phyloP scores from a whole-genome alignment of 2,113 vertebrate species.

The Prunella himalayana region DNA sequence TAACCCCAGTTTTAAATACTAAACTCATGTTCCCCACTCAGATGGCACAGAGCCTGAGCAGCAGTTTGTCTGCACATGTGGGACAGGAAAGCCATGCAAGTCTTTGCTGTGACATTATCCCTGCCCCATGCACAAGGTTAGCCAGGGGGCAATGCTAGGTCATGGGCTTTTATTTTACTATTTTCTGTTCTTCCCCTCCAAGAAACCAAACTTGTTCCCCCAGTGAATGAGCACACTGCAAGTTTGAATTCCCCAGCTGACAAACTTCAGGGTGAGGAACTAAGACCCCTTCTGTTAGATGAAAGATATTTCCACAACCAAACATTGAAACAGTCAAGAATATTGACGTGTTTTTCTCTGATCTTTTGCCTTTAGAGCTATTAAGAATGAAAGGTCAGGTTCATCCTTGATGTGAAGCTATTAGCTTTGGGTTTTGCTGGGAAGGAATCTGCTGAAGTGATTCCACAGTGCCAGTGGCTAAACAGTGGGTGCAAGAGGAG shows the following conservation, averaged over 20 bases:
- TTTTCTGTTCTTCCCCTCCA: background rate
- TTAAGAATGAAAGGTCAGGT: background rate
- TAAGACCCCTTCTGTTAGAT: background rate
- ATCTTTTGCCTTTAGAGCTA: background rate
- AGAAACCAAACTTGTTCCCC: background rate
- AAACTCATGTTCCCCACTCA: background rate
- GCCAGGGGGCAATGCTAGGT: background rate
- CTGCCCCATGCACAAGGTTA: background rate
- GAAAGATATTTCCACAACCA: background rate
- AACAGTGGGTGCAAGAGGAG: background rate
- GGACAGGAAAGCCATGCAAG: background rate
- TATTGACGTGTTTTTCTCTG: background rate
- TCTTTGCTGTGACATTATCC: background rate
- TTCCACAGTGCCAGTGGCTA: background rate
- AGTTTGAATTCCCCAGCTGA: background rate
- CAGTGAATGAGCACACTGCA: background rate
- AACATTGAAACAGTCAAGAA: background rate
- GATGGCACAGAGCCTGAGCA: background rate
- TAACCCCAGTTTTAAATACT: background rate
- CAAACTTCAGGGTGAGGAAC: background rate
- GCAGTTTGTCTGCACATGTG: background rate
- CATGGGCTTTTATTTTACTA: background rate
- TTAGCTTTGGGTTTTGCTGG: background rate
- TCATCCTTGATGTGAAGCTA: background rate
- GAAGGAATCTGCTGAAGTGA: background rate